phyloP scores from a whole-genome alignment of 2,888 invertebrate genomes.

The Drosophila leonis region DNA sequence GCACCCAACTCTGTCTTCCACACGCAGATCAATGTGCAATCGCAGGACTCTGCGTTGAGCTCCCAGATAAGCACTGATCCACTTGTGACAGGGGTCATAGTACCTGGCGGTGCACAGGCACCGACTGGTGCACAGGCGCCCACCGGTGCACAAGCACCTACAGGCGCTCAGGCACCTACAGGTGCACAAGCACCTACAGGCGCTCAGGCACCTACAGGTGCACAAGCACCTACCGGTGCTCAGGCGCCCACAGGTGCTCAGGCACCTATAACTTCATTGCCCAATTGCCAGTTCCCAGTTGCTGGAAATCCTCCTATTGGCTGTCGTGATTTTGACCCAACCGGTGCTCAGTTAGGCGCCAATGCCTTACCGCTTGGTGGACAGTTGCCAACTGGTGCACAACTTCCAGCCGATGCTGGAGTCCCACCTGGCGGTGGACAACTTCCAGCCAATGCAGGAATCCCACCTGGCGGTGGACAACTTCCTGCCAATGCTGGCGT shows the following conservation, averaged over 20 bases:
- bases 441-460: neutral
- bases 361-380: constrained; percentile 17
- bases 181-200: constrained; percentile 29
- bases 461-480: constrained; percentile 46
- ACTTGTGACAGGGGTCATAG: neutral
- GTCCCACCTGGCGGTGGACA: constrained; percentile 16
- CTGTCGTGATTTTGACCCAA: constrained; percentile 44
- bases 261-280: constrained; percentile 8
- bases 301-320: constrained; percentile 44
- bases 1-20: constrained; percentile 79
- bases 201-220: constrained; percentile 18
- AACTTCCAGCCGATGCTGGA: neutral
- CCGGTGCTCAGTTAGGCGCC: constrained; percentile 30
- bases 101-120: constrained; percentile 25
- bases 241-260: constrained; percentile 26
- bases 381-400: constrained; percentile 3
- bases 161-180: constrained; percentile 1
- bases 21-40: constrained; percentile 79
- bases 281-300: constrained; percentile 52
- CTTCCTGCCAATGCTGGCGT: constrained; percentile 32
- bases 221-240: constrained; percentile 25
- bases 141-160: constrained; percentile 25
- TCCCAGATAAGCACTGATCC: constrained; percentile 45
- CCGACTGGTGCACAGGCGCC: constrained; percentile 9
- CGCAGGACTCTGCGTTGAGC: constrained; percentile 72